Conservation (phyloP, 2,888 invertebrate genomes). For the Alloplasta piceator region DNA sequence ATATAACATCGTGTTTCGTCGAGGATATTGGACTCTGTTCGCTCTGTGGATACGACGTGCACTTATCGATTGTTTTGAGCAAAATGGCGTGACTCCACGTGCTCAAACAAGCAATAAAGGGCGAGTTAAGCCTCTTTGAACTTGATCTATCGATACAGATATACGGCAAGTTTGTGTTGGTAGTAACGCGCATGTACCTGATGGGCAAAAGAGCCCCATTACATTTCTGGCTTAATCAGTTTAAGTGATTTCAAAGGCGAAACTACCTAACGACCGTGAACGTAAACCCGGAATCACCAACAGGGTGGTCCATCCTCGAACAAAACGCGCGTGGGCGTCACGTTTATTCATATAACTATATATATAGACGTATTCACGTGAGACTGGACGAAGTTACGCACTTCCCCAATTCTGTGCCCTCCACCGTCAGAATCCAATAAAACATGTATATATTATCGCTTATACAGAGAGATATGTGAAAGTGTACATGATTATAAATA, state of each 20-base stretch:
- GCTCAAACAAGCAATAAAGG: too few species aligned
- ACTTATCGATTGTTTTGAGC: too few species aligned
- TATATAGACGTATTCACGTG: conserved; percentile 16
- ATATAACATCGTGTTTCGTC: conserved; percentile 18
- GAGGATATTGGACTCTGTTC: conserved; percentile 13
- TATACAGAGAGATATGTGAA: background rate
- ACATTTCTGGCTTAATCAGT: conserved; percentile 77
- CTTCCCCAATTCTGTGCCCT: conserved; percentile 37
- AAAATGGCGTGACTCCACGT: background rate
- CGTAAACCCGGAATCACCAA: conserved; percentile 43
- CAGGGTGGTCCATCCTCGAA: conserved; percentile 67
- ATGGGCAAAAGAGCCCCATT: conserved; percentile 58
- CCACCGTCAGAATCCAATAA: conserved; percentile 19
- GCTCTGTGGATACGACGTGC: background rate
- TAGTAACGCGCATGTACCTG: conserved; percentile 21
- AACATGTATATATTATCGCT: background rate
- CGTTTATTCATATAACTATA: conserved; percentile 7
- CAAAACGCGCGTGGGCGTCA: conserved; percentile 53
- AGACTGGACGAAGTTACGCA: conserved; percentile 58
- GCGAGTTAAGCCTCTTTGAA: too few species aligned
- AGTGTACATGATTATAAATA: background rate
- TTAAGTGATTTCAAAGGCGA: conserved; percentile 78
- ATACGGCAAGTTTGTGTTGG: background rate
- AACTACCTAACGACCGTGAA: conserved; percentile 57
- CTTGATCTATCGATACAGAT: background rate